Conservation (phyloP, 1,140 invertebrate species). For the Macrobrachium rosenbergii region DNA sequence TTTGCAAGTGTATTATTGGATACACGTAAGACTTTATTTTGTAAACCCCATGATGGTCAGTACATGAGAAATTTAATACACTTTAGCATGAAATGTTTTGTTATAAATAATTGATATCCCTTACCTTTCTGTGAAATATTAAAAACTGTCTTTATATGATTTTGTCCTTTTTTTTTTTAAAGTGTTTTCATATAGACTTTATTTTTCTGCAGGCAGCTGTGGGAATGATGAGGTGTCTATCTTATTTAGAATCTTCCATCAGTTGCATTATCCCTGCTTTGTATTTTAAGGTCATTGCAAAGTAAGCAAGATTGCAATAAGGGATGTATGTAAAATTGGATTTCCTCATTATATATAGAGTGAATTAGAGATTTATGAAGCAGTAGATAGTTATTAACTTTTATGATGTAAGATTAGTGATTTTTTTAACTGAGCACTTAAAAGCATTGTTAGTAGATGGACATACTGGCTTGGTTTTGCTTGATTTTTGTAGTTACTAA, state of each 20-base stretch:
- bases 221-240: conserved; percentile 31
- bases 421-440: too few relatives aligned
- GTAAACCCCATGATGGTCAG: not conserved
- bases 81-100: not conserved
- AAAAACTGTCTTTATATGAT: not conserved
- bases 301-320: too few relatives aligned
- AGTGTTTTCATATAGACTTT: not conserved
- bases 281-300: too few relatives aligned
- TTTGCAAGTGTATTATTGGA: too few relatives aligned
- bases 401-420: too few relatives aligned
- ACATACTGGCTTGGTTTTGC: too few relatives aligned
- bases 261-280: not conserved
- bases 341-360: too few relatives aligned
- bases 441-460: too few relatives aligned
- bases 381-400: too few relatives aligned
- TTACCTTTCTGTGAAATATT: not conserved
- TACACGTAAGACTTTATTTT: not conserved
- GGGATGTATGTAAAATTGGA: too few relatives aligned
- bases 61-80: not conserved
- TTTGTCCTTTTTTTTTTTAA: not conserved
- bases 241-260: not conserved
- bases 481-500: too few relatives aligned
- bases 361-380: too few relatives aligned
- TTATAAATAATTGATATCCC: not conserved
- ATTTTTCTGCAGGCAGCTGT: conserved; percentile 33